Evolutionary conservation across 2,888 invertebrate genomes (phyloP).

Genomic region (Mythimna albipuncta): DNA sequence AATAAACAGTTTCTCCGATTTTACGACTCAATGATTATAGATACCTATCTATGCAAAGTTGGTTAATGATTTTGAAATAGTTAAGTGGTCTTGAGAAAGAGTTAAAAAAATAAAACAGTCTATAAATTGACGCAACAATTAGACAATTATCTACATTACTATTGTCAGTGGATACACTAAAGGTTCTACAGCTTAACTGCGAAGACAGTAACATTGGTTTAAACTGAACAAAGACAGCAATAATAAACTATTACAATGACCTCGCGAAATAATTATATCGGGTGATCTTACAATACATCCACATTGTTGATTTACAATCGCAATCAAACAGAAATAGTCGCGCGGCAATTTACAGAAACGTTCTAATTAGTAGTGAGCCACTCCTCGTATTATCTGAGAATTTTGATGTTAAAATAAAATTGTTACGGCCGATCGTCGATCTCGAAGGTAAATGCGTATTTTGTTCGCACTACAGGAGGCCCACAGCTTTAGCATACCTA

Average conservation of each 20-base stretch:
- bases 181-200: constrained; percentile 22
- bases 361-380: constrained; percentile 61
- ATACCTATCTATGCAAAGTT: constrained; percentile 88
- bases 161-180: constrained; percentile 39
- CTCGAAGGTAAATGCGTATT: constrained; percentile 60
- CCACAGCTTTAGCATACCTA: constrained; percentile 64
- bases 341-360: constrained; percentile 63
- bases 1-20: constrained; percentile 90
- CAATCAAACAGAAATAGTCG: constrained; percentile 60
- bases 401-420: constrained; percentile 51
- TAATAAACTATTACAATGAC: constrained; percentile 50
- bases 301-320: constrained; percentile 58
- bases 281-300: constrained; percentile 44
- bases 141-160: constrained; percentile 41
- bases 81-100: constrained; percentile 69
- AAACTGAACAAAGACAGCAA: constrained; percentile 42
- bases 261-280: constrained; percentile 47
- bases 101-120: constrained; percentile 55
- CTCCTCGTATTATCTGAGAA: constrained; percentile 49
- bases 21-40: constrained; percentile 88
- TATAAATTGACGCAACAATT: constrained; percentile 53
- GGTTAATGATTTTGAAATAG: constrained; percentile 78
- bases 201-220: constrained; percentile 31
- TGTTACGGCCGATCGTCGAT: constrained; percentile 68
- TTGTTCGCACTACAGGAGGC: constrained; percentile 70